A percentile compares a stretch with the other conserved stretches of the same genome.
phyloP scores from a whole-genome alignment of 2,888 invertebrate genomes.

The Campoplex nolae region DNA sequence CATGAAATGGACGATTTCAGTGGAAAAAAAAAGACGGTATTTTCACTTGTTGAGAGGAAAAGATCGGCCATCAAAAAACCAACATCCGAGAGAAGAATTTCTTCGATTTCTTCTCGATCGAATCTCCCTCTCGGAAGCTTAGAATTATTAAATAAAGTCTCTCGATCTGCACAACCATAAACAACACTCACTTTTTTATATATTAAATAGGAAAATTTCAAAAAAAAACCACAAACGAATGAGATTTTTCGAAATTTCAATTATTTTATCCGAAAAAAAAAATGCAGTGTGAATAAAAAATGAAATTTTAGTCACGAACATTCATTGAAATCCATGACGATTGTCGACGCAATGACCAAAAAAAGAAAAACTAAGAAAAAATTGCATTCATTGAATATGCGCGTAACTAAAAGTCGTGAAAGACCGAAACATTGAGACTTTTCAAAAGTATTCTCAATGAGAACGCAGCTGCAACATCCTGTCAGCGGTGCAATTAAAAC shows the following conservation, averaged over 20 bases:
- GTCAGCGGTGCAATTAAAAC: conserved; percentile 56
- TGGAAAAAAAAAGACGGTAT: too few species aligned
- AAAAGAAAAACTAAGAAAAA: background rate
- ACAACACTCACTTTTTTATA: too few species aligned
- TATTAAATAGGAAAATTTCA: too few species aligned
- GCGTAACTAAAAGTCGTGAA: background rate
- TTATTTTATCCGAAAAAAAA: background rate
- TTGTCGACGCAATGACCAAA: background rate
- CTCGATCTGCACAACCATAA: too few species aligned
- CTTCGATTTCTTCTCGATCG: too few species aligned
- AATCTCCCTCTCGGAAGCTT: too few species aligned
- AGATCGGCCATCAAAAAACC: too few species aligned
- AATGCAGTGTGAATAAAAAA: background rate
- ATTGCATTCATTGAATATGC: background rate
- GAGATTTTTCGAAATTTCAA: background rate
- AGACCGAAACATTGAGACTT: conserved; percentile 18
- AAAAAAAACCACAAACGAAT: too few species aligned
- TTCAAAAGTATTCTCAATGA: conserved; percentile 48
- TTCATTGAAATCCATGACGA: background rate
- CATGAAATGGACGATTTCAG: too few species aligned
- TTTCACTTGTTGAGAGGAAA: too few species aligned
- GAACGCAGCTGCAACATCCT: conserved; percentile 58
- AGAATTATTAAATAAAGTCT: too few species aligned
- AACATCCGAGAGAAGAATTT: background rate
- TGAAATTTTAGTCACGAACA: background rate